Evolutionary conservation across 2,797 vertebrate species (phyloP).

Genomic region (Lophura swinhoii): DNA sequence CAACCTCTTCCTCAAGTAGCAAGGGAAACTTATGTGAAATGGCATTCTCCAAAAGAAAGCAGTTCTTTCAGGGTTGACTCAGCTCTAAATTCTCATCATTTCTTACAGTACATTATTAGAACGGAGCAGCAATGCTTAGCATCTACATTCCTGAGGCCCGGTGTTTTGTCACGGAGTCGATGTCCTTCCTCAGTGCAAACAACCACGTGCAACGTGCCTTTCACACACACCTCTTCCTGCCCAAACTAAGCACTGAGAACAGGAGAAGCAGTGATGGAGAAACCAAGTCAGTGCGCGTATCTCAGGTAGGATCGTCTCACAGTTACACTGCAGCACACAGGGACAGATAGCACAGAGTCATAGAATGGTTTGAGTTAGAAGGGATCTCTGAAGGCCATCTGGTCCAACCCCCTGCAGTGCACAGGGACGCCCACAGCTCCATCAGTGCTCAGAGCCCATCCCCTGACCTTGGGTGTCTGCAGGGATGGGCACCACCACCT

Average conservation of each 20-base stretch:
- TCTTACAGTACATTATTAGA: not conserved
- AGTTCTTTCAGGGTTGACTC: not conserved
- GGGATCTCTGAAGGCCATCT: no score
- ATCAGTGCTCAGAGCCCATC: no score
- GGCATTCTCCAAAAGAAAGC: not conserved
- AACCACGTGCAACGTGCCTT: not conserved
- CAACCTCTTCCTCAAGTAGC: fast-evolving
- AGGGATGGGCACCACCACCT: no score
- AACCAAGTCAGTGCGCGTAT: not conserved
- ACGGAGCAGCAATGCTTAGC: not conserved
- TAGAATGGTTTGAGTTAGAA: no score
- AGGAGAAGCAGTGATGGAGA: not conserved
- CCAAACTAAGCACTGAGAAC: not conserved
- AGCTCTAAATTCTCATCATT: not conserved
- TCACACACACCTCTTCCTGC: not conserved
- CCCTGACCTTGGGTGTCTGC: no score
- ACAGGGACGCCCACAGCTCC: no score
- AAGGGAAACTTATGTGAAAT: not conserved
- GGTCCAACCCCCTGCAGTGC: no score
- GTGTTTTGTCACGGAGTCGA: not conserved
- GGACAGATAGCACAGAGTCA: not conserved
- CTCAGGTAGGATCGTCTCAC: not conserved
- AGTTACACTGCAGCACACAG: not conserved
- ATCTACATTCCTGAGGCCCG: not conserved
- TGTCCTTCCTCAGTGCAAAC: not conserved